A percentile compares a stretch with the other conserved stretches of the same genome.
Evolutionary conservation across 2,888 invertebrate species (phyloP).

Genomic region (Meiosimyza decipiens): DNA sequence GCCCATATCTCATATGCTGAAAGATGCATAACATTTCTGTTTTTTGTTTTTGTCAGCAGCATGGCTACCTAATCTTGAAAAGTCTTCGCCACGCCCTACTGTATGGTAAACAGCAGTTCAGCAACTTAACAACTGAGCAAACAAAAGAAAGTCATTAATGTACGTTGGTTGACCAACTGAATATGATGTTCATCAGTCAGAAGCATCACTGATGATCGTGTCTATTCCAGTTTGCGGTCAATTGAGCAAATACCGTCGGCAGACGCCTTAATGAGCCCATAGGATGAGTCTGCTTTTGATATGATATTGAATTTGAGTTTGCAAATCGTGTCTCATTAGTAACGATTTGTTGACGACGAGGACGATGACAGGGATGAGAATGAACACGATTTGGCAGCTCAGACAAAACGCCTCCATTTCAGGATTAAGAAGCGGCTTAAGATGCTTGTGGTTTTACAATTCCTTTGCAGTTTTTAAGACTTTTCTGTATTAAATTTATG

Average conservation of each 20-base stretch:
- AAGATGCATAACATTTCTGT: no score
- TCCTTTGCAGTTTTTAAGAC: neutral
- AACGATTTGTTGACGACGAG: slow-evolving; percentile 35
- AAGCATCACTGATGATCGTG: neutral
- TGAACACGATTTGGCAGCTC: slow-evolving; percentile 4
- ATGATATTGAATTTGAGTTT: neutral
- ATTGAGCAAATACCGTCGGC: slow-evolving; percentile 28
- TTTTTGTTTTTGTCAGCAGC: no score
- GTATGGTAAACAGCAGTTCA: slow-evolving; percentile 20
- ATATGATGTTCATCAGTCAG: neutral
- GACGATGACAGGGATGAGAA: neutral
- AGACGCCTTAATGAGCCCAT: slow-evolving; percentile 38
- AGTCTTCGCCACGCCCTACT: no score
- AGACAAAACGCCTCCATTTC: slow-evolving; percentile 24
- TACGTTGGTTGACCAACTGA: neutral
- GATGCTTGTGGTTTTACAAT: neutral
- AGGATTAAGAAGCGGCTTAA: neutral
- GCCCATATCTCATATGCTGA: no score
- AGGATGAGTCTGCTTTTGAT: neutral
- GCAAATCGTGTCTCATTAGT: slow-evolving; percentile 33
- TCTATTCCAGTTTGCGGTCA: slow-evolving; percentile 21
- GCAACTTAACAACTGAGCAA: neutral
- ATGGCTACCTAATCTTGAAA: no score
- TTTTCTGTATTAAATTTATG: neutral
- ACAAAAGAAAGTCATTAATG: slow-evolving; percentile 33